Conservation (phyloP, 2,888 invertebrate genomes). For the Metellina segmentata region DNA sequence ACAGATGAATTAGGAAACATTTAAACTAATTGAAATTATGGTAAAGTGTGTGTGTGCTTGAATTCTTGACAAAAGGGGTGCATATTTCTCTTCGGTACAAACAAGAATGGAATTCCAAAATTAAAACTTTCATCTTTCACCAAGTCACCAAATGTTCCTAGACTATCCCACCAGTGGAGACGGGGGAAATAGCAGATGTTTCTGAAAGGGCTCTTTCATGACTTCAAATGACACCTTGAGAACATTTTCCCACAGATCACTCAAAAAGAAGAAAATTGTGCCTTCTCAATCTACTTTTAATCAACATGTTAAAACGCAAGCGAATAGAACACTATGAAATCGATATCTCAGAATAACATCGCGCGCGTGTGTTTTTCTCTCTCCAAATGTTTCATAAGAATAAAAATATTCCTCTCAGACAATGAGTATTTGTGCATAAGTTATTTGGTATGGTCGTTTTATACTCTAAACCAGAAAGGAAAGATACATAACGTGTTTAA, state of each 20-base stretch:
- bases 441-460: neutral
- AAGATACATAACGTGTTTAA: neutral
- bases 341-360: slow-evolving; percentile 12
- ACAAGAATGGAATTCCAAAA: neutral
- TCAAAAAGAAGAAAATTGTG: neutral
- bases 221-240: slow-evolving; percentile 19
- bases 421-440: no score
- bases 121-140: neutral
- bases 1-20: no score
- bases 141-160: neutral
- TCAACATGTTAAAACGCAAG: neutral
- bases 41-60: no score
- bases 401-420: neutral
- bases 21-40: no score
- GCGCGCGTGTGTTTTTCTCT: no score
- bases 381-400: neutral
- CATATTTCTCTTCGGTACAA: no score
- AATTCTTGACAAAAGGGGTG: no score
- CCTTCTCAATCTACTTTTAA: neutral
- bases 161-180: neutral
- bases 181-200: slow-evolving; percentile 7
- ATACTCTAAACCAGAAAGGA: neutral
- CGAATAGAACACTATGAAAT: neutral
- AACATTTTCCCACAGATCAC: neutral
- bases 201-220: slow-evolving; percentile 11